Evolutionary conservation across 2,113 vertebrate genomes (phyloP), one percentile per base, ranked within the genome.

Genomic region (Chaetodon auriga): DNA sequence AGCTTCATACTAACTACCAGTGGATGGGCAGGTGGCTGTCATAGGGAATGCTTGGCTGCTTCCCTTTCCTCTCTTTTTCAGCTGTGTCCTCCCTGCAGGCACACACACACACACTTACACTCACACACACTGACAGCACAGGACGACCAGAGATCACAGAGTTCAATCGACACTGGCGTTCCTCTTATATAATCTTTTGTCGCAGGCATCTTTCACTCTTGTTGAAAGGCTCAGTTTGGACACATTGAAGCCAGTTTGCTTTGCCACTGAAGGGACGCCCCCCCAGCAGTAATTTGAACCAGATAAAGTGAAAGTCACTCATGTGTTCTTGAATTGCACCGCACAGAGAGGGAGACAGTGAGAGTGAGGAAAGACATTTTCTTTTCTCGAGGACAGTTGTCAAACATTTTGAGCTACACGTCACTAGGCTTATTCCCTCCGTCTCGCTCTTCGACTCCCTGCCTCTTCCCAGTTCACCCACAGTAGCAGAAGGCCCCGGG

Each of bases 1-100:
- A 79, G 60, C 78, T 82, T 80, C 14, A 43, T 69, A 55, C 45
- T 70, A 45, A 76, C 35, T 63, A 55, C 54, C 69, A 69, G 48
- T 77, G 81, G 30, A 75, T 62, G 46, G 76, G 82, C 78, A 86
- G 85, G 82, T 85, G 86, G 80, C 87, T 90, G 80, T 88, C 61
- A 53, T 73, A 10, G 65, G 69, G 84, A 68, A 86, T 80, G 78
- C 89, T 89, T 90, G 84, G 90, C 90, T 92, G 86, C 83, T 89
- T 85, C 81, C 79, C 75, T 80, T 61, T 88, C 71, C 76, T 75
- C 53, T 74, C 61, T 70, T 68, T 73, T 86, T 88, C 58, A 79
- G 71, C 60, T 73, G 51, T 53, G 68, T 48, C 25, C 38, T 68
- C 68, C 68, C 72, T 80, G 21, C 71, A 76, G 46, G 30, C 66